A percentile compares a stretch with the other conserved stretches of the same genome.
Evolutionary conservation across 2,113 vertebrate genomes (phyloP).

Genomic region (Gracilinanus agilis): DNA sequence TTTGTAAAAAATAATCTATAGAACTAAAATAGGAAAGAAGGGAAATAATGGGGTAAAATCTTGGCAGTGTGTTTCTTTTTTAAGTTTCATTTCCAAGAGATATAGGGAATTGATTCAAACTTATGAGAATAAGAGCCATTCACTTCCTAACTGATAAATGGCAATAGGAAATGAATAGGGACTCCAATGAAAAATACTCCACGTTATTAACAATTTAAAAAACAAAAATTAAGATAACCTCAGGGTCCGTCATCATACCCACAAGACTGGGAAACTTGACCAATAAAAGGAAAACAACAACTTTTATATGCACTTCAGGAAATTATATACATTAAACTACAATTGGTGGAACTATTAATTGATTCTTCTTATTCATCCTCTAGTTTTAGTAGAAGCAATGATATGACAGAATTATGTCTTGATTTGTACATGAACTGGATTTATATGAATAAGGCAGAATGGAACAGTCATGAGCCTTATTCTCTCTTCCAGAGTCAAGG

Average conservation of each 20-base stretch:
- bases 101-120: neutral
- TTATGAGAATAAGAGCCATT: neutral
- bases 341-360: neutral
- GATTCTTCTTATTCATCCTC: neutral
- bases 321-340: neutral
- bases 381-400: too few species aligned
- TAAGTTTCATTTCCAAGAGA: neutral
- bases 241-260: neutral
- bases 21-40: neutral
- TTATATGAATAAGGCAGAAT: too few species aligned
- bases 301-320: neutral
- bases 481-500: too few species aligned
- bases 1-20: neutral
- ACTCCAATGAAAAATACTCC: neutral
- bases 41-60: neutral
- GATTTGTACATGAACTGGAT: too few species aligned
- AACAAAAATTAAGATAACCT: neutral
- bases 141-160: neutral
- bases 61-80: neutral
- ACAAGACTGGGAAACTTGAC: neutral
- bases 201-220: neutral
- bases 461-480: too few species aligned
- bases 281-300: neutral
- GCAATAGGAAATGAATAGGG: too few species aligned
- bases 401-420: too few species aligned